Base-by-base conservation (phyloP, 2,113 vertebrate species). In the Chaetodon auriga region DNA sequence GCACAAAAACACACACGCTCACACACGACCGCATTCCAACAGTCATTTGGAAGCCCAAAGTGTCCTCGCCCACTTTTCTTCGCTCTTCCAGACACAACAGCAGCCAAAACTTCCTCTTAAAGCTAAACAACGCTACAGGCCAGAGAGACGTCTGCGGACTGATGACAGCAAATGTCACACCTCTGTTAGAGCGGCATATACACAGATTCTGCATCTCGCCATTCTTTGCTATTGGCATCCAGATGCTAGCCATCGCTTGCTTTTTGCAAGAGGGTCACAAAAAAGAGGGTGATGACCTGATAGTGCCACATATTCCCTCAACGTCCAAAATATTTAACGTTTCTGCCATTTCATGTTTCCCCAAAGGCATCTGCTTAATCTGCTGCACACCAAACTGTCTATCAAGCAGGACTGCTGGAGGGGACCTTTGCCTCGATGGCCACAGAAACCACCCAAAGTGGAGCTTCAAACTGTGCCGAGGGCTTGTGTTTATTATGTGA, bases 401-500 rank as follows among this genome's bases (percentile, higher is more conserved):
- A 23, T 93, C 90, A 92, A 83, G 75, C 12, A 3, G 54, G 54
- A 65, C 81, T 70, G 82, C 81, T 73, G 83, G 23, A 78, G 83
- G 71, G 68, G 76, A 87, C 85, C 85, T 90, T 87, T 87, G 87
- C 81, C 79, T 68, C 3, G n/a, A 84, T 1, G 81, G 89, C 89
- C 90, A 85, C 86, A 89, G 78, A 92, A 93, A 93, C 94, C 93
- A 89, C 90, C 93, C 89, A 90, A 92, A 90, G 91, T 92, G 91
- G 88, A 86, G 92, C 93, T 92, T 94, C 93, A 92, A 91, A 91
- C 93, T 92, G 91, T 61, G 92, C 91, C 43, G 76, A 91, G 88
- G 90, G 89, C 91, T 87, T 54, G 87, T 96, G 95, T 96, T 96
- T 96, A 95, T 95, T 95, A 94, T 95, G 93, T 51, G 90, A 95